These are phyloP conservation scores for Mylabris sibirica DNA, from an alignment of 2,888 invertebrate genomes.

Conservation along the genomic window DNA sequence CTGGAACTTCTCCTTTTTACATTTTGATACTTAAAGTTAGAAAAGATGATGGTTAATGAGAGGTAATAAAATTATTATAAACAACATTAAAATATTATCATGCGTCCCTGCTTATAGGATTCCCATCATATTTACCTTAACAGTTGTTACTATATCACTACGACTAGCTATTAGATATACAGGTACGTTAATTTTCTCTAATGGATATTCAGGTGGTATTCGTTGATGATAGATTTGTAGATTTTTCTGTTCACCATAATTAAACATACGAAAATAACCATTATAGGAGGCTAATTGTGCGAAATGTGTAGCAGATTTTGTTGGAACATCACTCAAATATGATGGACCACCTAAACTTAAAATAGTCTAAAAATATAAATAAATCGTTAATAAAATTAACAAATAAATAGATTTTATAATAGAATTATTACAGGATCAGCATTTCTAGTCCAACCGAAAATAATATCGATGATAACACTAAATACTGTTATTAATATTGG, in stretches of 20 bases:
- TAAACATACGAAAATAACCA: neutral
- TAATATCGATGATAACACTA: neutral
- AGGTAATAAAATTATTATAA: too few species aligned
- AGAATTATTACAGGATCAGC: neutral
- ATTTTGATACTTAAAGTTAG: too few species aligned
- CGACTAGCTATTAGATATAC: neutral
- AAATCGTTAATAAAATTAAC: neutral
- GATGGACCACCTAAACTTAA: neutral
- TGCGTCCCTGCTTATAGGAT: too few species aligned
- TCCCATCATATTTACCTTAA: neutral
- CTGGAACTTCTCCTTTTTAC: too few species aligned
- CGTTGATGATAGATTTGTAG: neutral
- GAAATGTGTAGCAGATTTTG: neutral
- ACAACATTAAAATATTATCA: neutral
- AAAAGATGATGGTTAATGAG: too few species aligned
- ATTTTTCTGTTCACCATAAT: neutral
- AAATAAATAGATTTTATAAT: too few species aligned
- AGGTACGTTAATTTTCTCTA: neutral
- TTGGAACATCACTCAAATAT: neutral
- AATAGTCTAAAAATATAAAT: neutral
- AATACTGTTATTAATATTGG: neutral
- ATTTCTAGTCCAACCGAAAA: neutral
- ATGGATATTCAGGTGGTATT: neutral
- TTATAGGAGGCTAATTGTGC: neutral
- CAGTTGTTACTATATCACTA: neutral